Percentiles rank a stretch among this genome's conserved stretches.
phyloP scores from a whole-genome alignment of 2,888 invertebrate genomes.

The Druceiella hillmani region DNA sequence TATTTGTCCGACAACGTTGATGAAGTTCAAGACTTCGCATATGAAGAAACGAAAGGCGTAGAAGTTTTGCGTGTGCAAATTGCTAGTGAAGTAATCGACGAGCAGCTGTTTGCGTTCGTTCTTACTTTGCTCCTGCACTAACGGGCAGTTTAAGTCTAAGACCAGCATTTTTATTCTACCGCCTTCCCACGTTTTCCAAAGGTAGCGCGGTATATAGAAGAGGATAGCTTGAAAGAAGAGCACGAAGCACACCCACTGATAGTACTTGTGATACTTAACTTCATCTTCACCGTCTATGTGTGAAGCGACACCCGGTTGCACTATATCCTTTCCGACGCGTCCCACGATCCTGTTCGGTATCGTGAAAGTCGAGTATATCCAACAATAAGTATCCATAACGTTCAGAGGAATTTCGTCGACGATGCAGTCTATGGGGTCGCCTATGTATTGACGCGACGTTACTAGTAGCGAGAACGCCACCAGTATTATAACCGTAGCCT shows the following conservation, averaged over 20 bases:
- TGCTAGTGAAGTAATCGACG: slow-evolving; percentile 74
- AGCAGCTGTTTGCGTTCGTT: slow-evolving; percentile 74
- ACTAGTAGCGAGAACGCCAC: slow-evolving; percentile 90
- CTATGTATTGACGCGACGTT: slow-evolving; percentile 92
- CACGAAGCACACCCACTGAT: slow-evolving; percentile 94
- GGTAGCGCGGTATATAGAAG: slow-evolving; percentile 85
- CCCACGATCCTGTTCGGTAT: slow-evolving; percentile 81
- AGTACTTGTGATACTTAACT: slow-evolving; percentile 89
- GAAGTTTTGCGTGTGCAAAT: slow-evolving; percentile 81
- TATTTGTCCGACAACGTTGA: slow-evolving; percentile 87
- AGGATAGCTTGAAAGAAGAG: slow-evolving; percentile 87
- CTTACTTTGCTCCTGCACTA: slow-evolving; percentile 78
- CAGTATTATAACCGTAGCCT: slow-evolving; percentile 85
- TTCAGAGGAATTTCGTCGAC: slow-evolving; percentile 84
- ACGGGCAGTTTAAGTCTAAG: slow-evolving; percentile 80
- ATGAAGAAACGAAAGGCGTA: slow-evolving; percentile 86
- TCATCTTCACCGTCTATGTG: slow-evolving; percentile 77
- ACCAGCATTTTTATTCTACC: slow-evolving; percentile 89
- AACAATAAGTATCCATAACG: slow-evolving; percentile 92
- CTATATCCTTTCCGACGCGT: slow-evolving; percentile 73
- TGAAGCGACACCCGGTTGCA: slow-evolving; percentile 76
- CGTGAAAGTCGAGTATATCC: slow-evolving; percentile 90
- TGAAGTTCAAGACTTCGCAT: slow-evolving; percentile 82
- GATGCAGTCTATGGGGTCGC: slow-evolving; percentile 95
- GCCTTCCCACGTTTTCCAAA: slow-evolving; percentile 94